These are phyloP conservation scores for Dasyprocta punctata DNA, from an alignment of 2,113 vertebrate species.

Conservation along the genomic window DNA sequence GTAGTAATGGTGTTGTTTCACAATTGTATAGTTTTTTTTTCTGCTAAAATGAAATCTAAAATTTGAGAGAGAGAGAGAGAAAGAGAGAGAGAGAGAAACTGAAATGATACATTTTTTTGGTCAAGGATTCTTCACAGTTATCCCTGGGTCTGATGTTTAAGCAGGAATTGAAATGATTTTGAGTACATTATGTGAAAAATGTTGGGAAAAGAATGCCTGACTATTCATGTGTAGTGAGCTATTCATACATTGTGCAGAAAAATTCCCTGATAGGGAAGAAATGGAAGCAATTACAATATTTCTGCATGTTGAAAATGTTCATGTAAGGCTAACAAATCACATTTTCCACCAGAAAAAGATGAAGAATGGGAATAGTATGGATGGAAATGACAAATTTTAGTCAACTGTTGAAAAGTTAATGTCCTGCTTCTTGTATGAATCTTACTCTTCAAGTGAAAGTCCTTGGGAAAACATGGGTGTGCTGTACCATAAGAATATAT, in stretches of 20 bases:
- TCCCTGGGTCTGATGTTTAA: neutral
- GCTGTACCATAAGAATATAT: neutral
- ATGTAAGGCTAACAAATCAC: neutral
- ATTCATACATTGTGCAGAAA: neutral
- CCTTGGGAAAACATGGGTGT: slow-evolving; percentile 14
- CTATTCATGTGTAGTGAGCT: neutral
- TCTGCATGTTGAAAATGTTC: slow-evolving; percentile 7
- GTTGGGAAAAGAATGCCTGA: neutral
- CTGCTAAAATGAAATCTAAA: slow-evolving; percentile 24
- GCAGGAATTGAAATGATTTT: neutral
- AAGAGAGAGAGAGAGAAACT: neutral
- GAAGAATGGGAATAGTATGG: neutral
- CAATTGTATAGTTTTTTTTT: neutral
- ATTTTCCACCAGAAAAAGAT: slow-evolving; percentile 24
- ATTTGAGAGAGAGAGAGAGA: neutral
- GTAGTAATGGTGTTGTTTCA: neutral
- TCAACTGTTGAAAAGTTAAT: slow-evolving; percentile 49
- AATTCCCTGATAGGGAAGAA: neutral
- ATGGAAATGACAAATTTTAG: neutral
- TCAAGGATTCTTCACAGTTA: neutral
- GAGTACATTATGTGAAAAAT: neutral
- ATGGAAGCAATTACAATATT: slow-evolving; percentile 45
- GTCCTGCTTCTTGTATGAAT: slow-evolving; percentile 43
- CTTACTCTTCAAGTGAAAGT: slow-evolving; percentile 39
- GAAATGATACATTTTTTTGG: neutral